Conservation (phyloP, 2,888 invertebrate species). For the Agriotes lineatus region DNA sequence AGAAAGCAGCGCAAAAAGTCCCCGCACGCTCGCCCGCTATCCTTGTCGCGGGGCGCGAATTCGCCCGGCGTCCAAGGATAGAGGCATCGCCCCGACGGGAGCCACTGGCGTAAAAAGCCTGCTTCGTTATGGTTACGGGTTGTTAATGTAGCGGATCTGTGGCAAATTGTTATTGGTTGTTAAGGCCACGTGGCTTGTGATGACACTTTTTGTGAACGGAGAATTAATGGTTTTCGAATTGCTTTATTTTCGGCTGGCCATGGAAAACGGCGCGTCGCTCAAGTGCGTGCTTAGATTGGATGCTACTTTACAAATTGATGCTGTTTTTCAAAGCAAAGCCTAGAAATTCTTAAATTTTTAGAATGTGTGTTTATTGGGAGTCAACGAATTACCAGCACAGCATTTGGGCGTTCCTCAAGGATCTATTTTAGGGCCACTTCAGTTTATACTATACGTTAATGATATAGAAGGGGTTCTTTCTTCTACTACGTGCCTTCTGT, state of each 20-base stretch:
- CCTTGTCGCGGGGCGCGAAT: slow-evolving; percentile 8
- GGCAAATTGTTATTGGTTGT: slow-evolving; percentile 66
- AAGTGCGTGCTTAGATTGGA: no score
- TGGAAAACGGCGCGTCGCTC: no score
- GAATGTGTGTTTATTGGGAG: no score
- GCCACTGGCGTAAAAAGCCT: slow-evolving; percentile 37
- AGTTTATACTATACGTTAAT: no score
- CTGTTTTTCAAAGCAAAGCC: no score
- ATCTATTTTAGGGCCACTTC: no score
- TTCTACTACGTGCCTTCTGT: no score
- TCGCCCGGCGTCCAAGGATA: slow-evolving; percentile 7
- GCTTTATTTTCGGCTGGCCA: slow-evolving; percentile 40
- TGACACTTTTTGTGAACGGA: slow-evolving; percentile 51
- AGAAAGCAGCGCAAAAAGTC: slow-evolving; percentile 48
- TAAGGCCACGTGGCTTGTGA: slow-evolving; percentile 63
- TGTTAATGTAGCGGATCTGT: slow-evolving; percentile 65
- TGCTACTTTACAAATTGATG: no score
- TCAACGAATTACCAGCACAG: no score
- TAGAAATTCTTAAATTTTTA: no score
- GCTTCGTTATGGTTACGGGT: slow-evolving; percentile 61
- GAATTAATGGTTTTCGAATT: slow-evolving; percentile 43
- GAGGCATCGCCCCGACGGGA: slow-evolving; percentile 4
- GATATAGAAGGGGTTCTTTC: no score
- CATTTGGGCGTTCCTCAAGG: no score
- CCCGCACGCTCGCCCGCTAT: background rate